A percentile compares a stretch with the other conserved stretches of the same genome.
phyloP scores from a whole-genome alignment of 2,797 vertebrate genomes.

The Tympanoctomys barrerae region DNA sequence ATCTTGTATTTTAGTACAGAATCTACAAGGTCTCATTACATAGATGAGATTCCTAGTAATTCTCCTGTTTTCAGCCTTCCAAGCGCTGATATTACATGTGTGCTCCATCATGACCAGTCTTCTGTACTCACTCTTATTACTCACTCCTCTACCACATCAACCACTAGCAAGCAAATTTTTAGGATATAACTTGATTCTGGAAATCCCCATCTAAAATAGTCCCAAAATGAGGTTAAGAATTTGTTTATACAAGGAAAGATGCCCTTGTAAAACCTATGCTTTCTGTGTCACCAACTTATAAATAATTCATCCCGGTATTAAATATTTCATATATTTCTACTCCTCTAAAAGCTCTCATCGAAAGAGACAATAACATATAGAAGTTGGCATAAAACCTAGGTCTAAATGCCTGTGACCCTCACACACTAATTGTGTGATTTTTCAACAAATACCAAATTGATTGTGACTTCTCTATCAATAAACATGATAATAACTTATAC shows the following conservation, averaged over 20 bases:
- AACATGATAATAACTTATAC: background rate
- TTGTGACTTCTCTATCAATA: background rate
- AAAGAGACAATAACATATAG: background rate
- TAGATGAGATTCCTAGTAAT: no score
- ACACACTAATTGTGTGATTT: rapidly evolving
- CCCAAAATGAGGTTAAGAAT: background rate
- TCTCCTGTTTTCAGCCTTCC: no score
- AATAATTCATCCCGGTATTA: rapidly evolving
- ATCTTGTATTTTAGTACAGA: no score
- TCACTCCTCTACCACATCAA: no score
- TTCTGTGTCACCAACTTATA: background rate
- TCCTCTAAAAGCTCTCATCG: background rate
- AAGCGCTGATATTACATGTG: no score
- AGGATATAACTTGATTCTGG: background rate
- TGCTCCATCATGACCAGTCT: no score
- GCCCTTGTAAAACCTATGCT: background rate
- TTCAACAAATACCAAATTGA: background rate
- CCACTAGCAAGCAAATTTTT: no score
- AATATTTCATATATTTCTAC: background rate
- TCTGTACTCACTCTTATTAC: background rate
- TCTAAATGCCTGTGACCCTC: background rate
- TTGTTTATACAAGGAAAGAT: background rate
- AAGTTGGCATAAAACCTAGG: background rate
- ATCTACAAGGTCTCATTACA: no score
- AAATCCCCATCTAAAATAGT: background rate